Percentiles rank a stretch among this genome's conserved stretches.
phyloP scores from a whole-genome alignment of 2,797 vertebrate genomes.

The Babyrousa celebensis region DNA sequence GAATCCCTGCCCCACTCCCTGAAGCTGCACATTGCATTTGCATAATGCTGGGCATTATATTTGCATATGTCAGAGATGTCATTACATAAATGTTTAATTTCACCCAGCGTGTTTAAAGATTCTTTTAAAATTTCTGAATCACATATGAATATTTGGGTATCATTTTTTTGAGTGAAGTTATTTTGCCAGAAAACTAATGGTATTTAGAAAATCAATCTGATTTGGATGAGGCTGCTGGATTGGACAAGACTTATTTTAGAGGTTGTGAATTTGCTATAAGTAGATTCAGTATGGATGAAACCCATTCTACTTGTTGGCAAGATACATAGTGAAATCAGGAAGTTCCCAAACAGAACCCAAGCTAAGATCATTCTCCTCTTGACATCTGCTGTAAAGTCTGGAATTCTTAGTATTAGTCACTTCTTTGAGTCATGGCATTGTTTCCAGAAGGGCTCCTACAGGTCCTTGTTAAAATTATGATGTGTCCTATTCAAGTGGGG shows the following conservation, averaged over 20 bases:
- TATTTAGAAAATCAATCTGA: slow-evolving; percentile 34
- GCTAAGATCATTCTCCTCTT: background rate
- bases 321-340: background rate
- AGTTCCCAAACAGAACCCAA: background rate
- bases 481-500: background rate
- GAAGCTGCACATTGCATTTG: background rate
- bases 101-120: background rate
- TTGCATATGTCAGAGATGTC: background rate
- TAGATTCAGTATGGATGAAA: background rate
- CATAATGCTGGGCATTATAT: background rate
- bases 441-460: background rate
- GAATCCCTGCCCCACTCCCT: accelerated
- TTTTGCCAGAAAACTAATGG: slow-evolving; percentile 39
- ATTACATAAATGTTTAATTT: background rate
- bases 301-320: slow-evolving; percentile 28
- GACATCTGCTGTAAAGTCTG: background rate
- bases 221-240: background rate
- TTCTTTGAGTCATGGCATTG: background rate
- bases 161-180: background rate
- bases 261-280: background rate
- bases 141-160: background rate
- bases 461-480: slow-evolving; percentile 30
- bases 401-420: slow-evolving; percentile 40
- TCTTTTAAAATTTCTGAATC: slow-evolving; percentile 39
- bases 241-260: background rate